Percentiles rank a stretch among this genome's conserved stretches.
phyloP scores from a whole-genome alignment of 53 echinoderm and acorn worm genomes.

The Paracentrotus lividus region DNA sequence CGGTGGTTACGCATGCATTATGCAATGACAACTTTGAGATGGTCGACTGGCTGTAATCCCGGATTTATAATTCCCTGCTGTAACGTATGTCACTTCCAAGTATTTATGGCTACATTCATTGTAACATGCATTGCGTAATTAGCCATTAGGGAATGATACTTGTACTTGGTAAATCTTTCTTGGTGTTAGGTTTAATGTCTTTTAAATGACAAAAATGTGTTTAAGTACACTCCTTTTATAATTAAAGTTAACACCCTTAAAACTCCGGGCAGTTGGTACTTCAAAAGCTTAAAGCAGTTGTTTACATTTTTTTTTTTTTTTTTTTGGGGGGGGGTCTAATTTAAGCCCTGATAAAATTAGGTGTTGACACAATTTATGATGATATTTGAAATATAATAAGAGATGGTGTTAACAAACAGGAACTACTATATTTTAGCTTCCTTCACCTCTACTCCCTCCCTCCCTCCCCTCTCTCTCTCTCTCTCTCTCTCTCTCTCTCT shows the following conservation, averaged over 20 bases:
- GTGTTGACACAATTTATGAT: no score
- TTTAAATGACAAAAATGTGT: neutral
- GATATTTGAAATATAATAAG: no score
- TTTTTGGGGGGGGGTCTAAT: no score
- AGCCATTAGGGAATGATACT: neutral
- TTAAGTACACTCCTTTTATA: no score
- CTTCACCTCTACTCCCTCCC: neutral
- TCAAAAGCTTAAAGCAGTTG: no score
- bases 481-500: neutral
- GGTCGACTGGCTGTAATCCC: neutral
- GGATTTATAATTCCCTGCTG: no score
- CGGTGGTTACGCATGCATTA: neutral
- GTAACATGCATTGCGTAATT: neutral
- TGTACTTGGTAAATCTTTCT: neutral
- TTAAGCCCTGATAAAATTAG: no score
- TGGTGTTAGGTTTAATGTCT: neutral
- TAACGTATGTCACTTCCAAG: neutral
- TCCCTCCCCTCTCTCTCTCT: neutral
- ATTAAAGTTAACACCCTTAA: no score
- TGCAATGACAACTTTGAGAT: constrained; percentile 13
- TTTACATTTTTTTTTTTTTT: no score
- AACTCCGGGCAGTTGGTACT: no score
- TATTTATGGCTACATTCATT: neutral
- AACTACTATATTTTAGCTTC: no score
- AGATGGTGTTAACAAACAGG: no score